Evolutionary conservation across 2,797 vertebrate species (phyloP), one percentile per base, ranked within the genome.

Genomic region (Pogoniulus pusillus): DNA sequence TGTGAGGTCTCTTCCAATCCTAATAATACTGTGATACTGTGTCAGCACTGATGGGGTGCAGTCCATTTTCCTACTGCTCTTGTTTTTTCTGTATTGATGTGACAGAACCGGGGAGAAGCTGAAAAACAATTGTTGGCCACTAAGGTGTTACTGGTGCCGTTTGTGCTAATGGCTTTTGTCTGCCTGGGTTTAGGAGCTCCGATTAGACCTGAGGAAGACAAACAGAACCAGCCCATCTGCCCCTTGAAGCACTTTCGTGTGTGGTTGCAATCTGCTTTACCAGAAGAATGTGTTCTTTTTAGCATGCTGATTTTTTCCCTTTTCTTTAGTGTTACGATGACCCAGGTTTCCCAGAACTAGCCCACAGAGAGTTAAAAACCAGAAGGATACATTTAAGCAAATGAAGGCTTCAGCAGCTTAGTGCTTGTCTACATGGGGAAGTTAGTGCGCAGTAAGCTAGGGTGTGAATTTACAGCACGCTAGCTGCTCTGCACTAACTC

Each of bases 401-500:
- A 78, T 9, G 85, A 86, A 92, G 91, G 75, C 85, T 86, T 93
- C 95, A 89, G 64, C 87, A 92, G 85, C 93, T 92, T 95, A 87
- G 94, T 93, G 94, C 93, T 96, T 94, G 93, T 96, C 95, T 93
- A 94, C 94, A 95, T 87, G 94, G 95, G 95, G 95, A 95, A 96
- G 94, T 95, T 96, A 96, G 95, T 96, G 94, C 95, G 86, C 93
- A 64, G 94, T 95, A 95, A 96, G 94, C 93, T 96, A 95, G 95
- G 93, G 95, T 96, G 93, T 94, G 94, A 95, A 45, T 68, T 91
- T 45, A 77, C 93, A 82, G 95, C 95, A 95, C 94, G 93, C 94
- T 95, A 94, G 91, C 94, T 94, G 93, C 93, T 96, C 91, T 96
- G 93, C 95, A 96, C 93, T 89, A 91, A 94, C 94, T 96, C 88